Evolutionary conservation across 2,888 invertebrate species (phyloP).

Genomic region (Clusia tigrina): DNA sequence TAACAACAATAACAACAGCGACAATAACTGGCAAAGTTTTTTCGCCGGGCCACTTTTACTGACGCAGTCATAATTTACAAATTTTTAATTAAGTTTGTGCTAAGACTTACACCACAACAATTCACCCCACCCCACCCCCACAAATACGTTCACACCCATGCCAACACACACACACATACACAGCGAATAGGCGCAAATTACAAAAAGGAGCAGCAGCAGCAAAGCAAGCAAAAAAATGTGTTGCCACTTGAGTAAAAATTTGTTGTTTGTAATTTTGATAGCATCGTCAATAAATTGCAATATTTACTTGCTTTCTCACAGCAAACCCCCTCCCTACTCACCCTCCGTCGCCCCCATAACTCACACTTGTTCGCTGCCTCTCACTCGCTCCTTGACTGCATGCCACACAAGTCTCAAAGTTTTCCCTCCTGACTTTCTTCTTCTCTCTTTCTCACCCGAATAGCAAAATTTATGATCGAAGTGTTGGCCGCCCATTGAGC

Average conservation of each 20-base stretch:
- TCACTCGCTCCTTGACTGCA: too few relatives aligned
- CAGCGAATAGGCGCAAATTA: background rate
- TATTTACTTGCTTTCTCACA: slow-evolving; percentile 10
- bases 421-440: too few relatives aligned
- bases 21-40: too few relatives aligned
- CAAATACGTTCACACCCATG: too few relatives aligned
- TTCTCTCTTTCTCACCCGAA: too few relatives aligned
- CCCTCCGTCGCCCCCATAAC: too few relatives aligned
- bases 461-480: slow-evolving; percentile 49
- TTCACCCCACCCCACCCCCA: background rate
- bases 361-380: too few relatives aligned
- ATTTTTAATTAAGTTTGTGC: slow-evolving; percentile 33
- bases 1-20: too few relatives aligned
- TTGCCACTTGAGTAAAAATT: slow-evolving; percentile 16
- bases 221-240: slow-evolving; percentile 14
- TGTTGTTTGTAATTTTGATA: slow-evolving; percentile 48
- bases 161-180: too few relatives aligned
- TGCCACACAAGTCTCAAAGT: background rate
- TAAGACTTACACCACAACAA: background rate
- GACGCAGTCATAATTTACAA: slow-evolving; percentile 49
- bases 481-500: slow-evolving; percentile 20
- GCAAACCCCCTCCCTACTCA: too few relatives aligned
- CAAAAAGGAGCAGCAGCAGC: slow-evolving; percentile 5
- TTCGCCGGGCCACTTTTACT: too few relatives aligned
- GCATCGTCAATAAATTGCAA: slow-evolving; percentile 48